Evolutionary conservation across 2,888 invertebrate genomes (phyloP).

Genomic region (Odontomyia ornata): DNA sequence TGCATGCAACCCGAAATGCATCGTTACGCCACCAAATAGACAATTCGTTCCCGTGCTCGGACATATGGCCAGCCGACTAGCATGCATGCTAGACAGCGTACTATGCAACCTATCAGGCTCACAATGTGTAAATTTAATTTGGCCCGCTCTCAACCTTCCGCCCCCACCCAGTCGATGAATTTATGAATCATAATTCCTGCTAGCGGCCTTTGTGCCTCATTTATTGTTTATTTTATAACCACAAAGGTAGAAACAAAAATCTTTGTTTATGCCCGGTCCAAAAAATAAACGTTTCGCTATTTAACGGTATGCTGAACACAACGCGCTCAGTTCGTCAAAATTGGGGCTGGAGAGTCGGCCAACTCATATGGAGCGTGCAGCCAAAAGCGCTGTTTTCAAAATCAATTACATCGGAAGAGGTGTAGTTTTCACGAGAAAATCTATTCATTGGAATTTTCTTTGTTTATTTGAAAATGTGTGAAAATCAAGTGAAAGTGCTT

Average conservation of each 20-base stretch:
- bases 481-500: conserved; percentile 37
- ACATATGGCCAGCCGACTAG: too few species aligned
- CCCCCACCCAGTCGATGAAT: background rate
- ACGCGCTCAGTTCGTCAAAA: background rate
- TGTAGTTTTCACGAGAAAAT: conserved; percentile 3
- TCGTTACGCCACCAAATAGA: background rate
- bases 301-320: conserved; percentile 1
- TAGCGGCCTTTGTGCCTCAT: conserved; percentile 16
- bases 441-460: conserved; percentile 40
- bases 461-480: conserved; percentile 43
- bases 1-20: conserved; percentile 3
- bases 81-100: background rate
- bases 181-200: conserved; percentile 35
- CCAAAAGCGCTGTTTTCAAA: conserved; percentile 11
- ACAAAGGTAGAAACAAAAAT: conserved; percentile 41
- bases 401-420: conserved; percentile 24
- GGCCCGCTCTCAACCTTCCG: background rate
- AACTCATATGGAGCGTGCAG: too few species aligned
- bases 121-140: conserved; percentile 14
- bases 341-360: background rate
- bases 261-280: conserved; percentile 30
- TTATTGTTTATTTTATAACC: conserved; percentile 40
- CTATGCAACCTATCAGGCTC: background rate
- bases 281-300: conserved; percentile 24
- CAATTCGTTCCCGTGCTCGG: too few species aligned